Conservation (phyloP, 2,113 vertebrate genomes). For the Asarcornis scutulata region DNA sequence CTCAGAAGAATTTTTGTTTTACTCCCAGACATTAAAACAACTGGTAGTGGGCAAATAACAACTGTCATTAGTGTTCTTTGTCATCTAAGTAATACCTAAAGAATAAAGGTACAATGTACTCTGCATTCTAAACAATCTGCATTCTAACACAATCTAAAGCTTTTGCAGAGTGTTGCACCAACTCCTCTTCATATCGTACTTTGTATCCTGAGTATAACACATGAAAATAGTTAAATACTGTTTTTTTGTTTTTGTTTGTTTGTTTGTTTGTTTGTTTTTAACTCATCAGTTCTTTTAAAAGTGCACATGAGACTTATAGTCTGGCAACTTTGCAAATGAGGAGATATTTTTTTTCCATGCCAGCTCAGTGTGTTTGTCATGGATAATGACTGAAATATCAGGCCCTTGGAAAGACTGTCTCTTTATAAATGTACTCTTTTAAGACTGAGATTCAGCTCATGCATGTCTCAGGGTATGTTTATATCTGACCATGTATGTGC, state of each 20-base stretch:
- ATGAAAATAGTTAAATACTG: not conserved
- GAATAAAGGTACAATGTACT: not conserved
- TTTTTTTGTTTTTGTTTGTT: conserved; percentile 12
- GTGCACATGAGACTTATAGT: not conserved
- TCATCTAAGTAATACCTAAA: accelerated
- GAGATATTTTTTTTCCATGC: not conserved
- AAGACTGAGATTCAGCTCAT: not conserved
- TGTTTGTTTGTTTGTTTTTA: conserved; percentile 10
- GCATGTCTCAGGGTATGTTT: not conserved
- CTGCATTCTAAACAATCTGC: no score
- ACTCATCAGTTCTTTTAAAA: not conserved
- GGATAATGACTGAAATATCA: not conserved
- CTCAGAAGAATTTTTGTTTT: conserved; percentile 16
- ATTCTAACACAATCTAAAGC: not conserved
- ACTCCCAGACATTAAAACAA: not conserved
- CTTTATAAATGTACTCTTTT: not conserved
- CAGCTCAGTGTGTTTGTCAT: not conserved
- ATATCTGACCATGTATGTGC: not conserved
- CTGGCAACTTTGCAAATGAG: not conserved
- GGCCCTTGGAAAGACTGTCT: not conserved
- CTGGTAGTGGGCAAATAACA: not conserved
- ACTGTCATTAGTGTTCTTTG: not conserved
- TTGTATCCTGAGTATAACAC: not conserved
- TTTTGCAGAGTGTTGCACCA: not conserved
- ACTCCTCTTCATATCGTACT: not conserved